These are phyloP conservation scores for Ectemnius continuus DNA, from an alignment of 2,888 invertebrate genomes.

Conservation along the genomic window DNA sequence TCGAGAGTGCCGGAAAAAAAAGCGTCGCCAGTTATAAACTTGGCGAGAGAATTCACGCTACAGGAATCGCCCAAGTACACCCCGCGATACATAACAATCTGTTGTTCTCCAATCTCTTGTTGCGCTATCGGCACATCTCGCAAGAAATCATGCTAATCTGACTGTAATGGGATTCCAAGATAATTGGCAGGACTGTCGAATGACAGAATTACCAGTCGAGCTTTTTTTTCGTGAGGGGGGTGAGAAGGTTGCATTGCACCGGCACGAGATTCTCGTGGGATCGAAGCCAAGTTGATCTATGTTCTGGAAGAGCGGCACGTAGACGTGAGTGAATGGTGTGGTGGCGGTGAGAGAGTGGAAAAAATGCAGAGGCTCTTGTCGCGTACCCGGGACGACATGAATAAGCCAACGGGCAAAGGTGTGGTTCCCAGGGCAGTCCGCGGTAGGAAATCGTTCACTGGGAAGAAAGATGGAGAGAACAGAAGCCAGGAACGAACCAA, in stretches of 20 bases:
- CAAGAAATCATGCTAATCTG: no score
- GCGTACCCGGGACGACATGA: conserved; percentile 65
- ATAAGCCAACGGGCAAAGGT: conserved; percentile 75
- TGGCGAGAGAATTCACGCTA: conserved; percentile 26
- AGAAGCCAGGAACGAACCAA: conserved; percentile 73
- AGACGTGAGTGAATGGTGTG: conserved; percentile 11
- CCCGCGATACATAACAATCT: conserved; percentile 11
- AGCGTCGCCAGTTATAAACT: conserved; percentile 39
- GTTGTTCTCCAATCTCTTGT: neutral
- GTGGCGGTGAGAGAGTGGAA: conserved; percentile 15
- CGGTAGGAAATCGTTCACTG: conserved; percentile 72
- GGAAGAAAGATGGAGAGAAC: conserved; percentile 71
- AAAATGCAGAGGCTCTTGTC: conserved; percentile 37
- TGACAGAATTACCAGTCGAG: no score
- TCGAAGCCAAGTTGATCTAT: neutral
- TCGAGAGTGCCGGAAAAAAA: conserved; percentile 3
- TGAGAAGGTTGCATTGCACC: no score
- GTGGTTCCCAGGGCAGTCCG: conserved; percentile 74
- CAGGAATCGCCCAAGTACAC: conserved; percentile 13
- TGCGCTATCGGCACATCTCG: no score
- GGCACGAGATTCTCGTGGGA: no score
- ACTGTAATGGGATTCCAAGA: no score
- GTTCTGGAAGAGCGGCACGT: neutral
- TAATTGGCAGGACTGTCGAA: no score
- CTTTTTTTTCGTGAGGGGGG: no score